Conservation (phyloP, 2,888 invertebrate genomes). For the Baccha elongata region DNA sequence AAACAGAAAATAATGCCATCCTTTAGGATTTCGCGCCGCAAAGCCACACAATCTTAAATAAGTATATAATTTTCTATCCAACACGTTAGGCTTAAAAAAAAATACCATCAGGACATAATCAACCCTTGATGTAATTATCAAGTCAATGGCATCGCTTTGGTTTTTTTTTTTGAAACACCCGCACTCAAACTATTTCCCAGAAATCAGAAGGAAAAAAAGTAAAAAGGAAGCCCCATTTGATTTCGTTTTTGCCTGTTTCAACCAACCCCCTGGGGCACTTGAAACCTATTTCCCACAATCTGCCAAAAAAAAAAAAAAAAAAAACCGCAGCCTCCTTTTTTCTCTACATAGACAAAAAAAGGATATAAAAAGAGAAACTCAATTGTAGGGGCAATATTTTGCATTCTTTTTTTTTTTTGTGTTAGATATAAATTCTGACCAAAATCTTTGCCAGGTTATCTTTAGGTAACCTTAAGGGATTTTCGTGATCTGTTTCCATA, state of each 20-base stretch:
- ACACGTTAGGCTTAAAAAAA: conserved; percentile 1
- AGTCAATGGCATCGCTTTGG: conserved; percentile 39
- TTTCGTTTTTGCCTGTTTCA: not conserved
- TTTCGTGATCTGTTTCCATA: conserved; percentile 71
- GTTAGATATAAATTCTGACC: conserved; percentile 3
- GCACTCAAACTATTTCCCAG: conserved; percentile 2
- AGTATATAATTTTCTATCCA: not conserved
- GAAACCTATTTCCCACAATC: conserved; percentile 12
- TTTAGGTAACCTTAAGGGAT: conserved; percentile 54
- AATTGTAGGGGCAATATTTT: conserved; percentile 25
- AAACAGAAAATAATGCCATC: not conserved
- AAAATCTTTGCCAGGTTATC: conserved; percentile 63
- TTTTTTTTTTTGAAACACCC: not conserved
- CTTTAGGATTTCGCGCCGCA: not conserved
- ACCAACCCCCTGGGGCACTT: not conserved
- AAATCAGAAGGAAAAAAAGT: not conserved
- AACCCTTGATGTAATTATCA: conserved; percentile 55
- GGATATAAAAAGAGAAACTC: not conserved
- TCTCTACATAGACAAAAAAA: conserved; percentile 11
- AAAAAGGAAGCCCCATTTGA: conserved; percentile 2
- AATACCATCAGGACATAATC: conserved; percentile 42
- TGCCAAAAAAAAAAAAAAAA: conserved; percentile 12
- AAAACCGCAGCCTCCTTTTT: conserved; percentile 1
- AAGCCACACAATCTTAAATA: conserved; percentile 3
- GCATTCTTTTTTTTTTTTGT: not conserved